Evolutionary conservation across 2,797 vertebrate genomes (phyloP).

Genomic region (Cryptoprocta ferox): DNA sequence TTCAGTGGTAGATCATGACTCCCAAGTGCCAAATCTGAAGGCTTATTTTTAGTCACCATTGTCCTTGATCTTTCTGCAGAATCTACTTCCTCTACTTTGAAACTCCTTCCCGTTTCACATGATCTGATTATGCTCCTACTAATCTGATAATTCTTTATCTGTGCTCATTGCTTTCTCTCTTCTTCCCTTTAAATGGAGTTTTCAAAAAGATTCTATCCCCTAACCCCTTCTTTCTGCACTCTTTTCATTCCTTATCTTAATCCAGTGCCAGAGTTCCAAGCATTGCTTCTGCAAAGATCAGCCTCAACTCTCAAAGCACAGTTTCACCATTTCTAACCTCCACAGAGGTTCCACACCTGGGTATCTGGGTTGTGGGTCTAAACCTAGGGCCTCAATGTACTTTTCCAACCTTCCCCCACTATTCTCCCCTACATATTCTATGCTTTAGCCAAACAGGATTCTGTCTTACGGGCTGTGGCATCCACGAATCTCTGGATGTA

Average conservation of each 20-base stretch:
- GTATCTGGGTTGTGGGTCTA: neutral
- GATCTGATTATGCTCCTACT: constrained; percentile 14
- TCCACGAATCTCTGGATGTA: neutral
- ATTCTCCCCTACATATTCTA: neutral
- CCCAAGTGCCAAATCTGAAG: constrained; percentile 39
- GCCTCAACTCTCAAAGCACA: neutral
- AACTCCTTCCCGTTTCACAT: neutral
- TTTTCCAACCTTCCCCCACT: neutral
- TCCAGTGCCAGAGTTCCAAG: neutral
- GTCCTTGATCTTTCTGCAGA: constrained; percentile 65
- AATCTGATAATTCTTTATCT: constrained; percentile 24
- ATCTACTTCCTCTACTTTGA: constrained; percentile 55
- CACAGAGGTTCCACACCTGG: neutral
- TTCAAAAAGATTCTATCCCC: neutral
- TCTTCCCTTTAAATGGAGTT: neutral
- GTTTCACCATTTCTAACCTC: neutral
- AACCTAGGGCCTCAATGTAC: neutral
- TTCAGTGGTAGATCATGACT: constrained; percentile 47
- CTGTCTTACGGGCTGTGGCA: neutral
- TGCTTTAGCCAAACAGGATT: neutral
- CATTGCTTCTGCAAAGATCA: neutral
- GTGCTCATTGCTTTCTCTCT: neutral
- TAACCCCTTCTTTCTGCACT: neutral
- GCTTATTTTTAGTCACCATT: constrained; percentile 55
- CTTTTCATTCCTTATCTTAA: neutral